Conservation (phyloP, 2,113 vertebrate species). For the Odontophorus gujanensis region DNA sequence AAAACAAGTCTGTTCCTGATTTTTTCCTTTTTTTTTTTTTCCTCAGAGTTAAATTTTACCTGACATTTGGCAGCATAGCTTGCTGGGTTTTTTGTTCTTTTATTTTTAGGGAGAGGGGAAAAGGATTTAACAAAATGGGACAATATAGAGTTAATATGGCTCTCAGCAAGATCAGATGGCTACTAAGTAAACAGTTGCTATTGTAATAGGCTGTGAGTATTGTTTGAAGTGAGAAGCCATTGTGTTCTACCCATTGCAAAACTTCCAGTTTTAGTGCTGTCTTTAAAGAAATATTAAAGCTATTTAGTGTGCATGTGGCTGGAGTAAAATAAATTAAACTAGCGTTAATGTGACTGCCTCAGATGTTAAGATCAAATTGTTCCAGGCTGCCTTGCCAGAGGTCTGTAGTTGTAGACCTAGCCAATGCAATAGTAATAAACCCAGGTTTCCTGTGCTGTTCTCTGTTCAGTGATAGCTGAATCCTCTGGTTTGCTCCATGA, state of each 20-base stretch:
- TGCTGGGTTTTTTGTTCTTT: background rate
- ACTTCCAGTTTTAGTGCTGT: background rate
- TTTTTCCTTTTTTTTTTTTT: fast-evolving
- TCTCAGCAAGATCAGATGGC: background rate
- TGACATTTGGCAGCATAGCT: background rate
- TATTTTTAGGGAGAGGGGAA: background rate
- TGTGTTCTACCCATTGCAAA: background rate
- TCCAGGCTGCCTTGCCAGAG: background rate
- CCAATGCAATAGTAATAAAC: background rate
- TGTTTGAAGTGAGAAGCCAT: background rate
- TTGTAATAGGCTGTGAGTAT: background rate
- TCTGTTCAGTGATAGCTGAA: background rate
- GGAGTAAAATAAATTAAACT: background rate
- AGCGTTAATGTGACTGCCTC: background rate
- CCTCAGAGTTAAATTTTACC: background rate
- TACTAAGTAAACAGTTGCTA: background rate
- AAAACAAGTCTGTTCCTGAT: background rate
- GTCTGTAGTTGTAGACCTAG: background rate
- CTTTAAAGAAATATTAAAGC: background rate
- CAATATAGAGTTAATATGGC: background rate
- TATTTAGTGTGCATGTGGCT: background rate
- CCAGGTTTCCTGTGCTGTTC: background rate
- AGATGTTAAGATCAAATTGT: background rate
- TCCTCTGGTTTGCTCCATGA: background rate
- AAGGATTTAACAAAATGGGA: background rate